These are phyloP conservation scores for Monopterus albus DNA, from an alignment of 2,113 vertebrate species.

Conservation along the genomic window DNA sequence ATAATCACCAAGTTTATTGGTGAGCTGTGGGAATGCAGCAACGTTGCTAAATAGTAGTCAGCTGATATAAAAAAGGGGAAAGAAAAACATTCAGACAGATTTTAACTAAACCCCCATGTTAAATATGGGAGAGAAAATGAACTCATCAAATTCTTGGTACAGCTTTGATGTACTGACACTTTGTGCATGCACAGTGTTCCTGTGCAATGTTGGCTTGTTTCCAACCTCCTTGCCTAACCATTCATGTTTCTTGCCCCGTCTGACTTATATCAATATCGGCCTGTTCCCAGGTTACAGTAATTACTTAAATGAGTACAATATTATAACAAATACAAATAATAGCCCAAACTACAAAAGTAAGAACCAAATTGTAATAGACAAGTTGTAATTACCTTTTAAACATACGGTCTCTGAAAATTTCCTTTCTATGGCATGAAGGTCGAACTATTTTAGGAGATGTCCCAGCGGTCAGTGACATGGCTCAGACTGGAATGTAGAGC, in stretches of 20 bases:
- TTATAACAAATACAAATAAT: not conserved
- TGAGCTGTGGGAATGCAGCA: no score
- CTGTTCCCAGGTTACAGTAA: not conserved
- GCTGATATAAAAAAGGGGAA: no score
- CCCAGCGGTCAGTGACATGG: constrained; percentile 68
- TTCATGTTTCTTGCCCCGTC: no score
- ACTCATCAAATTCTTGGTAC: no score
- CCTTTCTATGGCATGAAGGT: constrained; percentile 51
- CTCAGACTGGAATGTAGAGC: constrained; percentile 72
- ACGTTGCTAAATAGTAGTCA: no score
- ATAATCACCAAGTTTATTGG: no score
- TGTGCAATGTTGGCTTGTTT: no score
- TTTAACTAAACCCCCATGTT: no score
- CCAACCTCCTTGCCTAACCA: not conserved
- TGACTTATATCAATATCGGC: not conserved
- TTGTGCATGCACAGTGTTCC: no score
- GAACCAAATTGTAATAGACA: not conserved
- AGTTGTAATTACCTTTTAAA: constrained; percentile 30
- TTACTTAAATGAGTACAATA: not conserved
- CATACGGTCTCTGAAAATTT: constrained; percentile 20
- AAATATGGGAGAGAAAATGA: no score
- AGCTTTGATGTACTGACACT: no score
- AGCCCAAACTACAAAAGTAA: not conserved
- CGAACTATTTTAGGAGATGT: constrained; percentile 66
- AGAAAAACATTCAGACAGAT: no score